Base-by-base conservation (phyloP, 1,140 invertebrate species). In the Bombus picipes region DNA sequence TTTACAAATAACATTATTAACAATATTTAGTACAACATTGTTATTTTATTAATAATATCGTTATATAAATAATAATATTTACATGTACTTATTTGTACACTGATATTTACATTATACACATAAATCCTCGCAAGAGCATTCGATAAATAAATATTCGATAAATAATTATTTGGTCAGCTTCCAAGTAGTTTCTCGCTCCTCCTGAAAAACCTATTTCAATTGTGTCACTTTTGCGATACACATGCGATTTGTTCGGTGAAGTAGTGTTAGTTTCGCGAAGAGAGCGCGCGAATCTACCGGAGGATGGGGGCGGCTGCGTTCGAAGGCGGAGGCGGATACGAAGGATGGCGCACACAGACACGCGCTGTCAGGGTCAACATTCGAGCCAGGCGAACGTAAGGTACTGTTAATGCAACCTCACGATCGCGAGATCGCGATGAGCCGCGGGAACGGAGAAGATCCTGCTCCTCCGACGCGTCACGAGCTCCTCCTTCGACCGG, bases 331-430 rank as follows among this genome's bases (percentile, higher is more conserved):
- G 59, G 59, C 59, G 59, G 59, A 62, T 62, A 62, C 75, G 32
- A 43, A 77, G 76, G 68, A 12, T 32, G 34, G 37, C 41, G 37
- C 77, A 59, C 62, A 81, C 82, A 71, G 59, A 47, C 65, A 39
- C 59, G 28, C 12, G 59, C 28, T 62, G 59, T 57, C 79, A 77
- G 89, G 90, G 89, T 91, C 89, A 91, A 91, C 87, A 87, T 84
- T 85, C 84, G 72, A 80, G 81, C 75, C 41, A 34, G 66, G 80
- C 77, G 85, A 87, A 90, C 83, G 88, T 80, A 70, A 90, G 89
- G 87, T 91, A 90, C 91, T 91, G 90, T 91, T 91, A 92, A 92
- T 92, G 89, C 91, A 92, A 90, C 88, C 92, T 92, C 92, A 92
- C 91, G 92, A 92, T 92, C 90, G 86, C 83, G 68, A 83, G 89